Base-by-base conservation (phyloP, 2,797 vertebrate genomes). In the Sylvia borin region DNA sequence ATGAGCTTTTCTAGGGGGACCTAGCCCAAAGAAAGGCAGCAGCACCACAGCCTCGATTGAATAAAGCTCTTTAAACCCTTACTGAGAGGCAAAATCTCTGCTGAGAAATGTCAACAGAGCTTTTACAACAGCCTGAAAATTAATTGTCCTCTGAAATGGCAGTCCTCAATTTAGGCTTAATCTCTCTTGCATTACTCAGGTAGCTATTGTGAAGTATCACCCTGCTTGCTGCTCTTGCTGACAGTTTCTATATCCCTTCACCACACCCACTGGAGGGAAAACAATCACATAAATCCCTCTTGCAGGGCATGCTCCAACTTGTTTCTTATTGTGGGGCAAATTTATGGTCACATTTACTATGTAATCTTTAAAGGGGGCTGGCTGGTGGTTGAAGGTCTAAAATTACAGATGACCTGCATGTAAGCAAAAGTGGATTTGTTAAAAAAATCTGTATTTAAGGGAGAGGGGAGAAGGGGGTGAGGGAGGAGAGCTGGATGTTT, bases 351-450 rank as follows among this genome's bases (percentile, higher is more conserved):
- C 36, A 11, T 81, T 90, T 66, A 71, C 85, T 82, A 45, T 43
- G 57, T 88, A 95, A 96, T 93, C 93, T 94, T 93, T 91, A 96
- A 93, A 93, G 54, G 91, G 83, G 92, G 95, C 88, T 90, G 74
- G 53, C 73, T 94, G 80, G 73, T 89, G 65, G 96, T 93, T 87
- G 87, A 91, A 79, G 83, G 86, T 93, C 96, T 97, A 83, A 96
- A 97, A 97, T 93, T 97, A 97, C 94, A 96, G 96, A 92, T 97
- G 91, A 92, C 94, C 96, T 79, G 61, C 14, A 4, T 96, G 90
- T 96, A 95, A 92, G 93, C 89, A 94, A 77, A 92, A 95, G 92
- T 79, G 84, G 85, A 95, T 97, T 96, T 96, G 83, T 83, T 95
- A 72, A 91, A 94, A 93, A 89, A 88, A 73, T 85, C 66, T 84